phyloP scores from a whole-genome alignment of 2,888 invertebrate genomes.

The Ectemnius cavifrons region DNA sequence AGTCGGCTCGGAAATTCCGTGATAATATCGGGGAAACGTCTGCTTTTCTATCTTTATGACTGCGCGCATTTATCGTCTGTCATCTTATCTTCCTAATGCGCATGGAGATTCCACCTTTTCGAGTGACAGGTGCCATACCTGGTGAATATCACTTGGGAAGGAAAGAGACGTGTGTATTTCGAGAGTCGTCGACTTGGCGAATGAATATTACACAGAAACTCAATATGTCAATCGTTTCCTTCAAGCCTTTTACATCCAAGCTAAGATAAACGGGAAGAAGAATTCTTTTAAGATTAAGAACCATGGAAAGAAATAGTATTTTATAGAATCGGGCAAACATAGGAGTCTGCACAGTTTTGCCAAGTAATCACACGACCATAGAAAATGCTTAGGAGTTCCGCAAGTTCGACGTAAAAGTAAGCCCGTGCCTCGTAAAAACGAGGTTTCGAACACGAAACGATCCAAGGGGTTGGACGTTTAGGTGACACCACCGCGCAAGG shows the following conservation, averaged over 20 bases:
- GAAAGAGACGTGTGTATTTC: background rate
- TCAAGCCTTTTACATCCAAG: too few species aligned
- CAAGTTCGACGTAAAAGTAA: constrained; percentile 65
- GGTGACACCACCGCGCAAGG: constrained; percentile 62
- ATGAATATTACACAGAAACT: too few species aligned
- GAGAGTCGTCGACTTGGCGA: background rate
- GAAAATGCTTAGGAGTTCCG: constrained; percentile 38
- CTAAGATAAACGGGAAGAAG: too few species aligned
- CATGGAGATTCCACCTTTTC: constrained; percentile 43
- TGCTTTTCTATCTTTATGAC: constrained; percentile 55
- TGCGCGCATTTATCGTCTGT: constrained; percentile 53
- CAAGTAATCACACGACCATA: constrained; percentile 52
- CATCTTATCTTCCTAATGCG: constrained; percentile 56
- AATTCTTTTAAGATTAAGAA: background rate
- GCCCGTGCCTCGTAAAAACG: constrained; percentile 59
- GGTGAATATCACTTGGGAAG: too few species aligned
- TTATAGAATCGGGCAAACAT: constrained; percentile 28
- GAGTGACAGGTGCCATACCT: constrained; percentile 60
- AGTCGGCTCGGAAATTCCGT: constrained; percentile 22
- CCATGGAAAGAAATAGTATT: constrained; percentile 23
- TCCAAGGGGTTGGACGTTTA: constrained; percentile 60
- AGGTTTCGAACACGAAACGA: constrained; percentile 62
- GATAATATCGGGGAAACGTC: constrained; percentile 42
- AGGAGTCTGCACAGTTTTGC: constrained; percentile 30
- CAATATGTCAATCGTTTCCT: too few species aligned